Evolutionary conservation across 1,140 invertebrate species (phyloP).

Genomic region (Drosophila nebulosa): DNA sequence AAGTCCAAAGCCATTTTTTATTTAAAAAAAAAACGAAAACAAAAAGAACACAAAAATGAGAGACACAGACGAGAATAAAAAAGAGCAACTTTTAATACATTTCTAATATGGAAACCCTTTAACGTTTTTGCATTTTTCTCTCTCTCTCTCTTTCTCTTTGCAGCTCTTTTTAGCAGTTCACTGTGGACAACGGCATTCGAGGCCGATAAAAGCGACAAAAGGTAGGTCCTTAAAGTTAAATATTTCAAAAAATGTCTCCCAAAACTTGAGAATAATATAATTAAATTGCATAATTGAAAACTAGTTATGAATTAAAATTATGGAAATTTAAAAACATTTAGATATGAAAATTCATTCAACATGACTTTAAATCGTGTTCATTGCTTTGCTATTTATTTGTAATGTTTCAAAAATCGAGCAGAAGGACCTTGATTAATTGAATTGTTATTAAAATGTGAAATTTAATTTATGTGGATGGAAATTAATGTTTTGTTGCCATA

Average conservation of each 20-base stretch:
- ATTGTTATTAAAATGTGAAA: too few relatives aligned
- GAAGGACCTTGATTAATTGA: too few relatives aligned
- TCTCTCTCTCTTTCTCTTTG: slow-evolving; percentile 14
- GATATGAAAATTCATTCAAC: too few relatives aligned
- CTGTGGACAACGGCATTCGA: slow-evolving; percentile 26
- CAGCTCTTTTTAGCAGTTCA: slow-evolving; percentile 33
- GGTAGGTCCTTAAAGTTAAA: slow-evolving; percentile 36
- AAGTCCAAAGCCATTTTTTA: slow-evolving; percentile 46
- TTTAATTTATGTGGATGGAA: too few relatives aligned
- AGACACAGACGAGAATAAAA: neutral
- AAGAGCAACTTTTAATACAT: slow-evolving; percentile 57
- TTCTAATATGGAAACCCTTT: slow-evolving; percentile 73
- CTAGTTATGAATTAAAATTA: neutral
- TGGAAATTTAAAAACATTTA: neutral
- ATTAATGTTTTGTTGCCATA: too few relatives aligned
- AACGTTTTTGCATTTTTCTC: slow-evolving; percentile 27
- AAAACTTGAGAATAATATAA: neutral
- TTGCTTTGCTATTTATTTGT: too few relatives aligned
- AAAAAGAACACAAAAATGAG: neutral
- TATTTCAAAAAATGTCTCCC: neutral
- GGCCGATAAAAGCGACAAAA: slow-evolving; percentile 69
- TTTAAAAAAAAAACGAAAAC: slow-evolving; percentile 21
- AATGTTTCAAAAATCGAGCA: too few relatives aligned
- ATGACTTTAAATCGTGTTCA: too few relatives aligned
- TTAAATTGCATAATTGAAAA: neutral